These are phyloP conservation scores for Bettongia penicillata DNA, from an alignment of 2,113 vertebrate species.

Conservation along the genomic window DNA sequence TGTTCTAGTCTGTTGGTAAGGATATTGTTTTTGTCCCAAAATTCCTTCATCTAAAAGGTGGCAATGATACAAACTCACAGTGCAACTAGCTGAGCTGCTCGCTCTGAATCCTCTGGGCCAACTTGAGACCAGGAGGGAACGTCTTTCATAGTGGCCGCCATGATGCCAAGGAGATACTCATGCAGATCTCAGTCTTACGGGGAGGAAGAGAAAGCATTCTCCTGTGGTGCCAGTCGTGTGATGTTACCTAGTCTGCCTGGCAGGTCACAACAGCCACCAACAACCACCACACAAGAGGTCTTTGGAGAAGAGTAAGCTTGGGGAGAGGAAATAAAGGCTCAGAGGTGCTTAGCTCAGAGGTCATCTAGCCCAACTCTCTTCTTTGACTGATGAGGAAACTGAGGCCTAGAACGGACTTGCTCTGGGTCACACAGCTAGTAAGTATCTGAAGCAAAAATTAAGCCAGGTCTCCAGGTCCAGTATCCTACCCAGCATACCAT, in stretches of 20 bases:
- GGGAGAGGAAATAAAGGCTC: background rate
- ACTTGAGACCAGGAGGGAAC: background rate
- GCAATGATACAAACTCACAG: slow-evolving; percentile 37
- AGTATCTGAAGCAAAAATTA: background rate
- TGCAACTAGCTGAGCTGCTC: slow-evolving; percentile 48
- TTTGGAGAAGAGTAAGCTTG: background rate
- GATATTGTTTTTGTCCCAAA: slow-evolving; percentile 50
- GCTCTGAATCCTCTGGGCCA: background rate
- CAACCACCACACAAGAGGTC: background rate
- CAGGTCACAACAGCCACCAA: background rate
- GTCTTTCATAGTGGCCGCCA: slow-evolving; percentile 35
- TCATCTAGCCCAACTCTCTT: background rate
- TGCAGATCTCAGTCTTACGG: slow-evolving; percentile 17
- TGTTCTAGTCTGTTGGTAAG: slow-evolving; percentile 43
- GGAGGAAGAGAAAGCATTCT: background rate
- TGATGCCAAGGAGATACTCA: background rate
- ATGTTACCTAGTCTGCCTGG: background rate
- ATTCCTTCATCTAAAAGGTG: slow-evolving; percentile 46
- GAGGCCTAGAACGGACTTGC: background rate
- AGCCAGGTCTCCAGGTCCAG: background rate
- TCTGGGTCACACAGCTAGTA: background rate
- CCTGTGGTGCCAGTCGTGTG: background rate
- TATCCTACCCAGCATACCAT: background rate
- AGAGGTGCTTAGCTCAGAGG: background rate
- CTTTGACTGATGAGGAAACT: background rate